Conservation (phyloP, 2,113 vertebrate species). For the Archocentrus centrarchus region DNA sequence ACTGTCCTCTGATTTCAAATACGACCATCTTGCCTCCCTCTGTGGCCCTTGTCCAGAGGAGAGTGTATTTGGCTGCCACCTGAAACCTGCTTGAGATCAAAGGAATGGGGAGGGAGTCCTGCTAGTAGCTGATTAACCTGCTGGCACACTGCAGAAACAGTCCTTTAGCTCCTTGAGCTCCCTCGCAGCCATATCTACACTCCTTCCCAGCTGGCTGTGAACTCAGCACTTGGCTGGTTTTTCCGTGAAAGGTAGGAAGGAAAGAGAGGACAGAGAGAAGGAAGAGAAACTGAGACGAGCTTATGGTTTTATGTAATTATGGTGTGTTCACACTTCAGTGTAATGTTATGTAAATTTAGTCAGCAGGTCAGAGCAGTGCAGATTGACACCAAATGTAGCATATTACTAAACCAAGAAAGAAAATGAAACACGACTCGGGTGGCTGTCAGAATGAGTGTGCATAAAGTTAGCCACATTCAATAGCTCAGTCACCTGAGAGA, state of each 20-base stretch:
- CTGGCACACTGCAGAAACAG: constrained; percentile 51
- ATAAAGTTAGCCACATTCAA: constrained; percentile 2
- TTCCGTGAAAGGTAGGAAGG: not conserved
- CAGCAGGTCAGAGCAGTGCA: not conserved
- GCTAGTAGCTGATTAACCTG: constrained; percentile 73
- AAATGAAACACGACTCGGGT: not conserved
- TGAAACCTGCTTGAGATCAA: constrained; percentile 68
- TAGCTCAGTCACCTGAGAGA: constrained; percentile 27
- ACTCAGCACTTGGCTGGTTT: constrained; percentile 41
- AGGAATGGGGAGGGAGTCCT: constrained; percentile 64
- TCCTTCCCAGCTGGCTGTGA: constrained; percentile 47
- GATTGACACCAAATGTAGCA: not conserved
- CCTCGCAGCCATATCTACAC: constrained; percentile 38
- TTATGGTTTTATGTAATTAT: constrained; percentile 6
- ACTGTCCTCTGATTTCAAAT: constrained; percentile 33
- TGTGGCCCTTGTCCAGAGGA: constrained; percentile 54
- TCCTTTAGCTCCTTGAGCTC: constrained; percentile 56
- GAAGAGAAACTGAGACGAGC: not conserved
- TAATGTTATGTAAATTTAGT: constrained; percentile 15
- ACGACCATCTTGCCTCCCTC: constrained; percentile 29
- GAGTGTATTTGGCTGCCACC: constrained; percentile 58
- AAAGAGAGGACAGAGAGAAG: not conserved
- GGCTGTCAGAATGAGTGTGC: not conserved
- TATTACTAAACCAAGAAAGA: not conserved
- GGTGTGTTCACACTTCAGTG: rapidly evolving